Conservation (phyloP, 2,888 invertebrate genomes). For the Cephus nigrinus region DNA sequence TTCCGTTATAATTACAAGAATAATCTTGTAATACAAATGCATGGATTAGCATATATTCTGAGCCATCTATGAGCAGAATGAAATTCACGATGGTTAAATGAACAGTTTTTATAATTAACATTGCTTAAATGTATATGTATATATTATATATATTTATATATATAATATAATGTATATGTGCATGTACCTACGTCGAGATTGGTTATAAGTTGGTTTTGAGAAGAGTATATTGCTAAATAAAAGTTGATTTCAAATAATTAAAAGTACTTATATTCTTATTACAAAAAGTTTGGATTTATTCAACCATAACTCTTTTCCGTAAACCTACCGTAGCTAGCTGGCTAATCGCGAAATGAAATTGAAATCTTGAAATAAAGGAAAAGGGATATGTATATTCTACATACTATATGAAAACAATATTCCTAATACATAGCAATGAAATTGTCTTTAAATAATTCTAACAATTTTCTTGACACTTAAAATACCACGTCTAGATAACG, state of each 20-base stretch:
- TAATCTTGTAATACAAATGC: no score
- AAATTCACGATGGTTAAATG: not conserved
- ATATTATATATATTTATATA: conserved; percentile 12
- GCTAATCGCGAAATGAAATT: not conserved
- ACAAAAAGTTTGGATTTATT: not conserved
- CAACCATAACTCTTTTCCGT: not conserved
- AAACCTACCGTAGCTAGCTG: not conserved
- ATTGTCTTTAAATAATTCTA: not conserved
- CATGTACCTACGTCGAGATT: conserved; percentile 6
- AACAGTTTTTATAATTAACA: conserved; percentile 17
- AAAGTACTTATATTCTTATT: not conserved
- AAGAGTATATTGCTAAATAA: conserved; percentile 53
- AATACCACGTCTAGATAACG: not conserved
- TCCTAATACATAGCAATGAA: not conserved
- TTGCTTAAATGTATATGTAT: conserved; percentile 11
- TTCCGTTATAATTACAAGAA: not conserved
- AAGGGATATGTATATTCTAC: not conserved
- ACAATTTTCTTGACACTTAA: not conserved
- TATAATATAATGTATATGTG: conserved; percentile 4
- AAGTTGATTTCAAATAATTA: conserved; percentile 43
- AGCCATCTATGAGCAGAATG: not conserved
- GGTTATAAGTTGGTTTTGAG: conserved; percentile 41
- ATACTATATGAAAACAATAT: not conserved
- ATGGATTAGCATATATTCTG: not conserved
- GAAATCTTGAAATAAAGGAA: not conserved